Conservation (phyloP, 2,888 invertebrate genomes). For the Meandrusa payeni region DNA sequence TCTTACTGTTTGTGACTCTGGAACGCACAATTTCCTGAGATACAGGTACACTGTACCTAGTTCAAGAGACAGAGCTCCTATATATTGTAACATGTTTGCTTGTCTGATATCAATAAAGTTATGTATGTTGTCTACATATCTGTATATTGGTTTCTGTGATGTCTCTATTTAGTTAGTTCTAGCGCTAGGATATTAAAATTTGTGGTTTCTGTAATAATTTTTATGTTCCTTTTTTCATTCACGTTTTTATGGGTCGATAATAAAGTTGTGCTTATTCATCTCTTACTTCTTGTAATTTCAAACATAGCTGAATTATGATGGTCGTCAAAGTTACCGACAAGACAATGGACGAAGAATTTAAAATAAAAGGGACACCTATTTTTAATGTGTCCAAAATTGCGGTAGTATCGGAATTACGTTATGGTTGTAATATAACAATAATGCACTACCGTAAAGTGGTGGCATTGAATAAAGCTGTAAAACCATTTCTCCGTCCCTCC, state of each 20-base stretch:
- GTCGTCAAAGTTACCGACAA: constrained; percentile 32
- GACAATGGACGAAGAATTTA: constrained; percentile 25
- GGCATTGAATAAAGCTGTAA: constrained; percentile 44
- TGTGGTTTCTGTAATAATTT: constrained; percentile 14
- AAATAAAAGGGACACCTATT: constrained; percentile 35
- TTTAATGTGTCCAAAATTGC: constrained; percentile 46
- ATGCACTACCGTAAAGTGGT: constrained; percentile 65
- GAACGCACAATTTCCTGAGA: too few species aligned
- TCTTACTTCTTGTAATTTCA: constrained; percentile 19
- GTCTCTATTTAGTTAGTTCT: too few species aligned
- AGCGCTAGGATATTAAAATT: constrained; percentile 2
- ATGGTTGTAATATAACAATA: constrained; percentile 60
- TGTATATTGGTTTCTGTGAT: too few species aligned
- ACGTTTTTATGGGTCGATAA: constrained; percentile 10
- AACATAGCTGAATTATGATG: constrained; percentile 25
- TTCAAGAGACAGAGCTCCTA: too few species aligned
- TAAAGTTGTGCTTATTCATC: constrained; percentile 18
- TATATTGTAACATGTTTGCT: too few species aligned
- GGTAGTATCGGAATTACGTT: constrained; percentile 57
- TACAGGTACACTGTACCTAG: too few species aligned
- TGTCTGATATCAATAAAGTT: too few species aligned
- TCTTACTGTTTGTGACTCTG: too few species aligned
- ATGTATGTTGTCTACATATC: too few species aligned
- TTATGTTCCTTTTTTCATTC: constrained; percentile 3
- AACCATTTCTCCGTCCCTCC: constrained; percentile 43